Evolutionary conservation across 92 coral and sea anemone species (phyloP).

Genomic region (Paragorgia papillata): DNA sequence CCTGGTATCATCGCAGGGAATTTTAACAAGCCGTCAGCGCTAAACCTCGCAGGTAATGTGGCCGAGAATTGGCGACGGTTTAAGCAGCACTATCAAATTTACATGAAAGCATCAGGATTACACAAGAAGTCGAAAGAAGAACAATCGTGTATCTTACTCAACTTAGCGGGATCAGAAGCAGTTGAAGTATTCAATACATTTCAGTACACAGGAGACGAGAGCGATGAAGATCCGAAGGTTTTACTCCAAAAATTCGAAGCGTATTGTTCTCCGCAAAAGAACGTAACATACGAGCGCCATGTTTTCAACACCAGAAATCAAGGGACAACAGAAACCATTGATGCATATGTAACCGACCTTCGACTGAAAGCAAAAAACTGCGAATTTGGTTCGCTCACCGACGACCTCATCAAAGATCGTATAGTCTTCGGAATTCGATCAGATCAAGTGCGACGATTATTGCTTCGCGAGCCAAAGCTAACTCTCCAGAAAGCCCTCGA

Average conservation of each 20-base stretch:
- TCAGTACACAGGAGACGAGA: constrained; percentile 14
- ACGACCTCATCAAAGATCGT: constrained; percentile 37
- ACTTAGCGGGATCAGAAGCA: constrained; percentile 41
- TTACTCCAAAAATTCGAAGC: constrained; percentile 33
- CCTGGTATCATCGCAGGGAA: constrained; percentile 23
- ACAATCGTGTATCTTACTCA: constrained; percentile 28
- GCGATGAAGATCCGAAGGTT: constrained; percentile 30
- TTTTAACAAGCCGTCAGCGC: constrained; percentile 37
- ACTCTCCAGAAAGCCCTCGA: constrained; percentile 36
- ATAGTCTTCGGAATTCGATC: constrained; percentile 33
- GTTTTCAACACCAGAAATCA: constrained; percentile 41
- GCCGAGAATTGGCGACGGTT: constrained; percentile 40
- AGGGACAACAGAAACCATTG: constrained; percentile 31
- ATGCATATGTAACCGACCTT: constrained; percentile 41
- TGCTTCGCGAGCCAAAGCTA: constrained; percentile 41
- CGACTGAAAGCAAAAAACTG: constrained; percentile 46
- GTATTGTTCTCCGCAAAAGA: constrained; percentile 33
- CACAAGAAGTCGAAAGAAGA: constrained; percentile 16
- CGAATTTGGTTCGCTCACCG: constrained; percentile 24
- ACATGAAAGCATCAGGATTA: constrained; percentile 22
- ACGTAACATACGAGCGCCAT: constrained; percentile 22
- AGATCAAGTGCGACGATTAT: constrained; percentile 41
- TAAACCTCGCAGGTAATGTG: constrained; percentile 42
- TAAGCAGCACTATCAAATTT: constrained; percentile 34
- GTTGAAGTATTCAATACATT: constrained; percentile 20